A percentile compares a stretch with the other conserved stretches of the same genome.
phyloP scores from a whole-genome alignment of 2,888 invertebrate genomes.

The Hanleya hanleyi region DNA sequence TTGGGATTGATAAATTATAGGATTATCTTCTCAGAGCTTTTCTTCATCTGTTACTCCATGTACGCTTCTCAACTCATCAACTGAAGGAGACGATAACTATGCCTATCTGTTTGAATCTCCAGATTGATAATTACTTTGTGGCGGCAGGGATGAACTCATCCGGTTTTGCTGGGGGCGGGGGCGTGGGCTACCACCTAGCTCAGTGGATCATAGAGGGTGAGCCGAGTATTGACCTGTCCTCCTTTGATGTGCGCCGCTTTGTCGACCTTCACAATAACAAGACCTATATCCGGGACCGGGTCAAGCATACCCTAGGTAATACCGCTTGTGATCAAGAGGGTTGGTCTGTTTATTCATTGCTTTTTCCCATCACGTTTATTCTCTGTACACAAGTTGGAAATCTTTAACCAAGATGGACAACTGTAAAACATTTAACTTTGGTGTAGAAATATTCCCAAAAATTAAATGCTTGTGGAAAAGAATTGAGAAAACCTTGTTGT shows the following conservation, averaged over 20 bases:
- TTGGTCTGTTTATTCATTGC: neutral
- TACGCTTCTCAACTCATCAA: too few species aligned
- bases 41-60: too few species aligned
- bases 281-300: constrained; percentile 91
- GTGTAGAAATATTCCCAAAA: too few species aligned
- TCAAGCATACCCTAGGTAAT: constrained; percentile 92
- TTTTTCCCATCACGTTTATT: neutral
- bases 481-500: too few species aligned
- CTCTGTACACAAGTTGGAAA: too few species aligned
- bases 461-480: too few species aligned
- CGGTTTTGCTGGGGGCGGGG: constrained; percentile 96
- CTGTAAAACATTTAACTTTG: too few species aligned
- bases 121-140: constrained; percentile 91
- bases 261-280: constrained; percentile 93
- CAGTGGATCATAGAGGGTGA: constrained; percentile 90
- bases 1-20: too few species aligned
- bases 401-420: too few species aligned
- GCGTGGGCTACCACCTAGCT: constrained; percentile 92
- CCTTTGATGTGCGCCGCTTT: constrained; percentile 85
- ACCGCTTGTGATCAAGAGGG: neutral
- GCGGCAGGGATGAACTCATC: constrained; percentile 98
- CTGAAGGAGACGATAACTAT: too few species aligned
- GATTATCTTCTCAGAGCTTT: too few species aligned
- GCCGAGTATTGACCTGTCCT: constrained; percentile 88
- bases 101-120: too few species aligned